Evolutionary conservation across 2,113 vertebrate genomes (phyloP).

Genomic region (Phrynosoma platyrhinos): DNA sequence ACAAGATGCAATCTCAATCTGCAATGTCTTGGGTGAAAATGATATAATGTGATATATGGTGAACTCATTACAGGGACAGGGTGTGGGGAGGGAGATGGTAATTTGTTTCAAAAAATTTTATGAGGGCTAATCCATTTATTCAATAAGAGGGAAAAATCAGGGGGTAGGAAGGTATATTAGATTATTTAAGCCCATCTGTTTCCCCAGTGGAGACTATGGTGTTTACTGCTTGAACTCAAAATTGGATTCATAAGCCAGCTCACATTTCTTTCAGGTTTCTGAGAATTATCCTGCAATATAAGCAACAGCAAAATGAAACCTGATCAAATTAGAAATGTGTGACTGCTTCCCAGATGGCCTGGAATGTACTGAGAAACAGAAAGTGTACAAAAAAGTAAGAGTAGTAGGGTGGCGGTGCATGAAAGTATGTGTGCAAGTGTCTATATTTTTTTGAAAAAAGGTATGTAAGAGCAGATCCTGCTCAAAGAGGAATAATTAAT

Average conservation of each 20-base stretch:
- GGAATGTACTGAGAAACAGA: conserved; percentile 48
- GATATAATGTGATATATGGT: neutral
- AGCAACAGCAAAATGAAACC: conserved; percentile 3
- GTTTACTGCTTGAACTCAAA: neutral
- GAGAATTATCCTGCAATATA: neutral
- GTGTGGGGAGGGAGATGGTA: no score
- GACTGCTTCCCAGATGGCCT: conserved; percentile 45
- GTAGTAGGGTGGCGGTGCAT: no score
- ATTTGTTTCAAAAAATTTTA: conserved; percentile 18
- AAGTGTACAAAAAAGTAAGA: conserved; percentile 9
- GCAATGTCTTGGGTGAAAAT: neutral
- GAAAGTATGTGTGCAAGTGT: neutral
- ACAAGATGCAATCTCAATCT: neutral
- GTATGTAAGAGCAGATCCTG: conserved; percentile 62
- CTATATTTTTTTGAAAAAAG: neutral
- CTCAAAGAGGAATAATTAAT: conserved; percentile 78
- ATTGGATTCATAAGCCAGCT: conserved; percentile 1
- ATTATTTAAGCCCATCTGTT: neutral
- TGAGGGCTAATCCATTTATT: neutral
- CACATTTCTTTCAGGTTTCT: conserved; percentile 11
- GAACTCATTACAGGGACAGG: neutral
- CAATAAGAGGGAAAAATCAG: conserved; percentile 19
- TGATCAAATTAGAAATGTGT: conserved; percentile 8
- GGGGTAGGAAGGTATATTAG: conserved; percentile 19
- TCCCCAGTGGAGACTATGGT: neutral